Conservation (phyloP, 1,140 invertebrate species). For the Sarcophaga peregrina region DNA sequence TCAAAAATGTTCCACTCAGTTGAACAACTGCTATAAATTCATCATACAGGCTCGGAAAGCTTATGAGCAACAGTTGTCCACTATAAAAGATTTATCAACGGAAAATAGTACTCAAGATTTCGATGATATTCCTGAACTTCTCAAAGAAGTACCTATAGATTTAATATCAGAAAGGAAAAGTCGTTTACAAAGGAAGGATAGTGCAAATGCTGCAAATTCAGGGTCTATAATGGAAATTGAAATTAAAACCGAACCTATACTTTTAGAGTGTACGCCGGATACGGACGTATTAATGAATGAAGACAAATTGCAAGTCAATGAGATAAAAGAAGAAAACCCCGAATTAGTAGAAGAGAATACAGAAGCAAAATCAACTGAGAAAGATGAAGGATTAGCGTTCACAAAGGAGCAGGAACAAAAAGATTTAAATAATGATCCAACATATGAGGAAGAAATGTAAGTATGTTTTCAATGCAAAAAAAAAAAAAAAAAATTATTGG, state of each 20-base stretch:
- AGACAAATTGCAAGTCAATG: background rate
- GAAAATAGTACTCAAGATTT: background rate
- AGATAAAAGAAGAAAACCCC: background rate
- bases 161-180: background rate
- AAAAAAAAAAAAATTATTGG: too few species aligned
- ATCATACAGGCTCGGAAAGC: background rate
- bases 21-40: constrained; percentile 16
- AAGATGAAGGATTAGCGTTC: background rate
- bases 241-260: background rate
- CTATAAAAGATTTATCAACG: background rate
- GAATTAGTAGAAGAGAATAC: background rate
- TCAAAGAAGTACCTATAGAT: background rate
- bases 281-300: background rate
- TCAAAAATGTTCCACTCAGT: background rate
- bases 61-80: background rate
- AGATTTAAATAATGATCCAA: background rate
- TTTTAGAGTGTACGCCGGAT: background rate
- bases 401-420: background rate
- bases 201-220: background rate
- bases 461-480: background rate
- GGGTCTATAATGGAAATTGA: background rate
- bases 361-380: background rate
- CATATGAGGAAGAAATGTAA: background rate
- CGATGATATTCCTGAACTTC: background rate
- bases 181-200: background rate